Base-by-base conservation (phyloP, 2,888 invertebrate species). In the Sphaerophoria rueppellii region DNA sequence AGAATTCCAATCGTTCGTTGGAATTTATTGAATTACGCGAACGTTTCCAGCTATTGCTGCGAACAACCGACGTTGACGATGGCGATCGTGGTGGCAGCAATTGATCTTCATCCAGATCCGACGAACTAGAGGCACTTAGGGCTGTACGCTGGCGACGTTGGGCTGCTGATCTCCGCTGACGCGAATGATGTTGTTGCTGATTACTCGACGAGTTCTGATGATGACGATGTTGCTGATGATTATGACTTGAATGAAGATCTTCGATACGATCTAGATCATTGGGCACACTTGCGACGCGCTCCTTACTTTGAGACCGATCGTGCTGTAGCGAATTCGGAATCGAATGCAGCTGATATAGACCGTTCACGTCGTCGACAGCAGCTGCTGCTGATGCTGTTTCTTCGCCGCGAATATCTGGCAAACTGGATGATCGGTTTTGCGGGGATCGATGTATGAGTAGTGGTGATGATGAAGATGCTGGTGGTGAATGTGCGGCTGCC, bases 321-420 rank as follows among this genome's bases (percentile, higher is more conserved):
- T 40, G 40, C 16, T 48, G 71, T 5, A 55, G 67, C 7, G 46
- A n/a, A 12, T 34, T 0, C 34, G 54, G 37, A 32, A 16, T 37
- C 46, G 12, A 81, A 11, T 86, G 75, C 35, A 34, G 57, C 7
- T 48, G 73, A 34, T 77, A 75, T 37, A 80, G 87, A 88, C 87
- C 69, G 72, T 88, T 82, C 82, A 88, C 87, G 87, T 89, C 69
- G 76, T 88, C 87, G 87, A 88, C 87, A 88, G 89, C 88, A 87
- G 82, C 58, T 79, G 76, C 88, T 88, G 88, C 89, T 89, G 89
- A 88, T 87, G 82, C 58, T 79, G 76, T 88, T 88, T 88, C 89
- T 89, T 89, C 89, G 88, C 88, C 90, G 89, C 90, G 90, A 89
- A 91, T 89, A 76, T 91, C 90, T 88, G 91, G 91, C 89, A 91